Evolutionary conservation across 35 echinoderm and acorn worm genomes (phyloP).

Genomic region (Apostichopus parvimensis): DNA sequence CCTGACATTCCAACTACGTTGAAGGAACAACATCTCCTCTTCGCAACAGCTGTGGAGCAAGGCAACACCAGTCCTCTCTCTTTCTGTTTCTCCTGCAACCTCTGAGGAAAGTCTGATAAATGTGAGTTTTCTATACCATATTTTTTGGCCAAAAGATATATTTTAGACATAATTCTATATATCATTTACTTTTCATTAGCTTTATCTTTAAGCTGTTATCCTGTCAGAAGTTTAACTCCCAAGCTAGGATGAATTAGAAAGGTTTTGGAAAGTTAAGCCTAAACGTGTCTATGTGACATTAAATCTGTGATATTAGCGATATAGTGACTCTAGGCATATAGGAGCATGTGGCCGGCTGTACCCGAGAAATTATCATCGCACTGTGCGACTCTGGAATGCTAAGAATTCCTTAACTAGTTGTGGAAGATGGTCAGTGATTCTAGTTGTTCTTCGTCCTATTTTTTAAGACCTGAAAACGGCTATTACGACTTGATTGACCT

Average conservation of each 20-base stretch:
- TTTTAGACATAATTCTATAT: not conserved
- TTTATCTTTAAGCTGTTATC: too few relatives aligned
- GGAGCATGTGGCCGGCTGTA: too few relatives aligned
- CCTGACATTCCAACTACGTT: constrained; percentile 2
- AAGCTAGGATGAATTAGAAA: not conserved
- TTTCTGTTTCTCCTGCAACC: constrained; percentile 8
- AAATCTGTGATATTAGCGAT: not conserved
- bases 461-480: not conserved
- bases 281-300: not conserved
- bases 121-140: not conserved
- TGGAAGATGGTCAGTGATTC: constrained; percentile 9
- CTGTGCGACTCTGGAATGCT: constrained; percentile 5
- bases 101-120: constrained; percentile 3
- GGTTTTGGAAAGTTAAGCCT: not conserved
- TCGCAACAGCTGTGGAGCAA: not conserved
- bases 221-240: too few relatives aligned
- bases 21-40: constrained; percentile 12
- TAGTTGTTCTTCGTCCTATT: not conserved
- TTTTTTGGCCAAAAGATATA: not conserved
- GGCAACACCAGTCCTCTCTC: not conserved
- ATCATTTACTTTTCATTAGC: too few relatives aligned
- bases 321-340: too few relatives aligned
- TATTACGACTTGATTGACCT: not conserved
- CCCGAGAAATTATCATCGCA: too few relatives aligned
- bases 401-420: constrained; percentile 16